Evolutionary conservation across 1,140 invertebrate genomes (phyloP), one percentile per base, ranked within the genome.

Genomic region (Drepana arcuata): DNA sequence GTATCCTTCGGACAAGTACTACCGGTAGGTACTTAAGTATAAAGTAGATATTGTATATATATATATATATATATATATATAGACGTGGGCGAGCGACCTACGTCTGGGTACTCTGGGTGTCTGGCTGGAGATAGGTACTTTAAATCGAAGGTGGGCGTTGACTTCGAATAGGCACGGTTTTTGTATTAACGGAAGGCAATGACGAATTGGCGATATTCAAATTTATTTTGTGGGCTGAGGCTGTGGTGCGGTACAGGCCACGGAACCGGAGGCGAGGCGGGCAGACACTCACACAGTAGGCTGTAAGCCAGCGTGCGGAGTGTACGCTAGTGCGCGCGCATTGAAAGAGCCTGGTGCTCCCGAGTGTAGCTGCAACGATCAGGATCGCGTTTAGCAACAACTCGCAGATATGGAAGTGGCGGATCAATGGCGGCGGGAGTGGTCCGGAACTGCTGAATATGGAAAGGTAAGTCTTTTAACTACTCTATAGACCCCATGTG

Each of bases 381-480:
- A 56, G 70, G 34, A 54, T 36, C 46, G 42, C 41, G 43, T 55
- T 33, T 45, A 36, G 42, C 45, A 49, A 44, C 24, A 40, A 46
- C 32, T 43, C 41, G 44, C 28, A 45, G 58, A 61, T 36, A 80
- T 82, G 73, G 72, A 82, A 69, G 66, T 82, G 32, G 73, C 70
- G 49, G 72, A 66, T 59, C 75, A 80, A 61, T 82, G 78, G 78
- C 71, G 69, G 43, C 61, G 67, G 46, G 58, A 79, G 70, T 82
- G 78, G 78, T 63, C 78, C 32, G 78, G 78, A 33, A 70, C 71
- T n/a, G 78, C 78, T 43, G 78, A 82, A 63, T 82, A 77, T 59
- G 78, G 78, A 44, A 80, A 82, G 70, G 78, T 82, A 46, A 75
- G 60, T 34, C 26, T 26, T 26, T 10, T n/a, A n/a, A n/a, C n/a